Base-by-base conservation (phyloP, 2,888 invertebrate genomes). In the Ormyrus pomaceus region DNA sequence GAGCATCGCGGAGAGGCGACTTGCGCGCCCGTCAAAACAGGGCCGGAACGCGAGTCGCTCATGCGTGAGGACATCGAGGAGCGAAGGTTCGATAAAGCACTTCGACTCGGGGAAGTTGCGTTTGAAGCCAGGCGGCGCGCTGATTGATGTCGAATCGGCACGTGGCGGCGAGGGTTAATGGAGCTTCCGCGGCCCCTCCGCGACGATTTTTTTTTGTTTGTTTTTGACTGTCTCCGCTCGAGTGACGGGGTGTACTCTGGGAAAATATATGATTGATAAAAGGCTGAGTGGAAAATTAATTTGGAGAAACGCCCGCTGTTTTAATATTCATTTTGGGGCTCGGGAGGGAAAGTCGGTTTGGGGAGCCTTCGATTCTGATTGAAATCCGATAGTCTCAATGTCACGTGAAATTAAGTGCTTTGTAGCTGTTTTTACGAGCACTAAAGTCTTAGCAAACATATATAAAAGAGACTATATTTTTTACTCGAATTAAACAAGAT, bases 11-110 rank as follows among this genome's bases (percentile, higher is more conserved):
- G 34, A 8, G 46, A 34, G 45, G 19, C 19, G 19, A 19, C 19
- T 19, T 19, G 19, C 19, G 0, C 19, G 19, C 19, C 19, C 19
- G 45, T 70, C 70, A 70, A 70, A 70, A 70, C 70, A 70, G 48
- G 56, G 58, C 48, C 19, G 13, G 19, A 50, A 58, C 45, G 10
- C 13, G 8, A 19, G 9, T 9, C 70, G 19, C 6, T 53, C 70
- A 58, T 70, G 48, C 58, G 58, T 58, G 13, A 8, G 48, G 70
- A 70, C 66, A 34, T 53, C 65, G 19, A 19, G 19, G 19, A 19
- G 19, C 19, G 19, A 19, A 19, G 19, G 19, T 19, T 10, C 51
- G 11, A 61, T 61, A 61, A 45, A 61, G 59, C 34, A 8, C 34
- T 56, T n/a, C 45, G 48, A 64, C n/a, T 48, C n/a, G 2, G 7